phyloP scores from a whole-genome alignment of 2,797 vertebrate species.

The Rhincodon typus region DNA sequence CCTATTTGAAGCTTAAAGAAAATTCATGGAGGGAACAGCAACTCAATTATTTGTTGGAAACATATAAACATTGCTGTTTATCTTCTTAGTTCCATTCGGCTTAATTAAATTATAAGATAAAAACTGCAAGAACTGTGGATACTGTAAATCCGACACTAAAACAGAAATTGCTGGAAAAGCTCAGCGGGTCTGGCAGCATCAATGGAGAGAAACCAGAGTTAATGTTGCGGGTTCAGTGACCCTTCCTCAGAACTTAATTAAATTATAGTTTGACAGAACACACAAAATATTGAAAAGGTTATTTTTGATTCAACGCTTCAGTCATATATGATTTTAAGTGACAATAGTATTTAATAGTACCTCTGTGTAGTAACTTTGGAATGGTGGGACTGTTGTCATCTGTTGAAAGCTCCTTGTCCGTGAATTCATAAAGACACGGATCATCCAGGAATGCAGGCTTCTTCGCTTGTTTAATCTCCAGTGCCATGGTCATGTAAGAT shows the following conservation, averaged over 20 bases:
- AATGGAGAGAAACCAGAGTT: too few species aligned
- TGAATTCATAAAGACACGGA: slow-evolving; percentile 48
- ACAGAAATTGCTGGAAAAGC: too few species aligned
- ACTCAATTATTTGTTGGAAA: not conserved
- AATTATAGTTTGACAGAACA: not conserved
- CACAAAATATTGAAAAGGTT: not conserved
- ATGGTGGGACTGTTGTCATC: slow-evolving; percentile 57
- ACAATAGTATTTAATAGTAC: slow-evolving; percentile 10
- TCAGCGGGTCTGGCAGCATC: too few species aligned
- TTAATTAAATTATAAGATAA: not conserved
- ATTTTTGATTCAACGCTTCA: not conserved
- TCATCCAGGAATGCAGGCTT: slow-evolving; percentile 58
- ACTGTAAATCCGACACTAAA: too few species aligned
- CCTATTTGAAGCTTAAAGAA: not conserved
- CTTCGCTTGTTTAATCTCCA: slow-evolving; percentile 51
- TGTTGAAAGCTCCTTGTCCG: slow-evolving; percentile 46
- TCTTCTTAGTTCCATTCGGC: not conserved
- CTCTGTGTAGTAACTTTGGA: slow-evolving; percentile 45
- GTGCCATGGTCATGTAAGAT: slow-evolving; percentile 55
- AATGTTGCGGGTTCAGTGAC: too few species aligned
- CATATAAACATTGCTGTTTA: not conserved
- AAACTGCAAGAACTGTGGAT: too few species aligned
- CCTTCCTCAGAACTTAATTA: not conserved
- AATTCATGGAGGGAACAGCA: not conserved
- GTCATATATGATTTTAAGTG: not conserved